Evolutionary conservation across 2,888 invertebrate species (phyloP), one percentile per base, ranked within the genome.

Genomic region (Sphaerophoria rueppellii): DNA sequence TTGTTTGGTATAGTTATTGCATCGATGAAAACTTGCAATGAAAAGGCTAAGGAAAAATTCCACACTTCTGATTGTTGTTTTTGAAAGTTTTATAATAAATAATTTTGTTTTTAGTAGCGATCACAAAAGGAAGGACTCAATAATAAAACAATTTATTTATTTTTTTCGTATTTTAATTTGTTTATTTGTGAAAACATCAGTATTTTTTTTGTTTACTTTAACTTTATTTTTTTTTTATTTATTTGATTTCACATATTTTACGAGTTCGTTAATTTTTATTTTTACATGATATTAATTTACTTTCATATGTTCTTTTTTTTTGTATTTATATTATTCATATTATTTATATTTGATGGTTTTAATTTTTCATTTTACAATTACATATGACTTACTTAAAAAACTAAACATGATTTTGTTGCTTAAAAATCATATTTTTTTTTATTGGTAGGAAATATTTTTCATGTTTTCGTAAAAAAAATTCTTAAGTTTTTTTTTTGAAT

Each of bases 181-280:
- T 58, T 75, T 79, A 65, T 87, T 86, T 87, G 83, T 87, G 87
- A 87, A 87, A 87, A 87, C 87, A 82, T 79, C 80, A 46, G 11
- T 63, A 35, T 65, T 86, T 81, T 76, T 81, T 72, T 46, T 81
- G 72, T 50, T 70, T 81, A 72, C 77, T 81, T 74, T 72, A 55
- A 71, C 48, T 63, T 57, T 57, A 24, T 11, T 73, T 73, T 57
- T 16, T 46, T 67, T 71, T 70, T 52, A 14, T 46, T 43, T 52
- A 50, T 74, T 65, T 69, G 40, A 75, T 73, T 73, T 81, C 70
- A 85, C 80, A 80, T 76, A 76, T 67, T 80, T 72, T 79, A 72
- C 40, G 72, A 81, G 54, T 83, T 80, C 52, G 9, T 70, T 54
- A 57, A 54, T 54, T 43, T 50, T 58, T 71, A 4, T 79, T 81